A percentile compares a stretch with the other conserved stretches of the same genome.
These are phyloP conservation scores for Lycodopsis pacificus DNA, from an alignment of 2,797 vertebrate species.

Conservation along the genomic window DNA sequence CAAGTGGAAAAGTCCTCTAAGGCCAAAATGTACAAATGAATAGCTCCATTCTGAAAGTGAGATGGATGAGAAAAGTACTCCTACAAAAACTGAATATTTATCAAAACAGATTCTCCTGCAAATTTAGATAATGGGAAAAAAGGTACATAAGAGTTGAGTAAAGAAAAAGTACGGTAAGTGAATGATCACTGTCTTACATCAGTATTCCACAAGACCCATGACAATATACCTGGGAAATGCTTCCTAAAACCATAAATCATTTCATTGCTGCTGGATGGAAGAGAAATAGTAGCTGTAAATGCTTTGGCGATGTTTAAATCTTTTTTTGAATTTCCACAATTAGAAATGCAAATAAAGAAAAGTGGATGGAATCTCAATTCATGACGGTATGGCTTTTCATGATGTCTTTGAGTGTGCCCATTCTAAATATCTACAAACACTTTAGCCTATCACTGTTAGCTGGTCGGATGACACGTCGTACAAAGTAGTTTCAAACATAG, in stretches of 20 bases:
- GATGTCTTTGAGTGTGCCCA: not conserved
- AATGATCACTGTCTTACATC: not conserved
- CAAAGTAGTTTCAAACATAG: not conserved
- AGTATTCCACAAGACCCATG: slow-evolving; percentile 1
- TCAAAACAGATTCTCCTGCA: no score
- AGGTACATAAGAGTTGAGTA: not conserved
- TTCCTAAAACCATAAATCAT: not conserved
- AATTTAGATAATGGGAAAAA: slow-evolving; percentile 4
- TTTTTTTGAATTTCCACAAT: not conserved
- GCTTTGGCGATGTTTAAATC: not conserved
- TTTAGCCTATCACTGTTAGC: not conserved
- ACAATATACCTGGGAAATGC: slow-evolving; percentile 25
- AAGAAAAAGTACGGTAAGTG: not conserved
- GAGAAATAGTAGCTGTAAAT: slow-evolving; percentile 15
- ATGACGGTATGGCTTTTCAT: not conserved
- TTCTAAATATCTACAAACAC: not conserved
- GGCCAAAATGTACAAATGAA: slow-evolving; percentile 33
- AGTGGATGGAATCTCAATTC: not conserved
- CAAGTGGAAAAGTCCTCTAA: slow-evolving; percentile 26
- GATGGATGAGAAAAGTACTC: not conserved
- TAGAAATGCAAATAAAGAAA: not conserved
- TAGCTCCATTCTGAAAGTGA: not conserved
- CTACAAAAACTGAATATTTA: not conserved
- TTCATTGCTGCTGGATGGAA: slow-evolving; percentile 18
- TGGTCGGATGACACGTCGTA: not conserved